These are phyloP conservation scores for Metaphire vulgaris DNA, from an alignment of 1,140 invertebrate species.

Conservation along the genomic window DNA sequence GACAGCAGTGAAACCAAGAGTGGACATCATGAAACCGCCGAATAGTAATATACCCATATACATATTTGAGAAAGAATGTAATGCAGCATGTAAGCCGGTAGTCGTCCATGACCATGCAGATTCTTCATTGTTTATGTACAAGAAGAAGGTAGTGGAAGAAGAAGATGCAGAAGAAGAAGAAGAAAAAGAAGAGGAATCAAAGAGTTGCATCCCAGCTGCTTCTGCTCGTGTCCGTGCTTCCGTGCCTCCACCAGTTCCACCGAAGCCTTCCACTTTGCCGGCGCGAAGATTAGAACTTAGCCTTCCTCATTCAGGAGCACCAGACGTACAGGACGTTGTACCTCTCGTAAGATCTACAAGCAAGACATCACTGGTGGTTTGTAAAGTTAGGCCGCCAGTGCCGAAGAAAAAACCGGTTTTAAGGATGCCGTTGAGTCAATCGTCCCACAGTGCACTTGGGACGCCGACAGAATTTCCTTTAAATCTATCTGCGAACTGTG, in stretches of 20 bases:
- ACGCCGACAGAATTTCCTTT: background rate
- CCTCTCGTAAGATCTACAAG: background rate
- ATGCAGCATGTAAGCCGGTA: too few species aligned
- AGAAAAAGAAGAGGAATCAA: too few species aligned
- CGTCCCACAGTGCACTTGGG: background rate
- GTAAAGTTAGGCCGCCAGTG: background rate
- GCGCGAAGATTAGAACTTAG: background rate
- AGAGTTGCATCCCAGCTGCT: background rate
- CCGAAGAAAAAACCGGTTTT: conserved; percentile 15
- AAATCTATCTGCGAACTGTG: too few species aligned
- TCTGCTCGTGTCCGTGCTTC: background rate
- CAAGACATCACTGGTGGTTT: background rate
- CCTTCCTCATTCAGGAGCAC: background rate
- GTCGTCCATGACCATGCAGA: too few species aligned
- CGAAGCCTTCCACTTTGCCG: conserved; percentile 23
- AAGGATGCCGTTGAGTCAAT: background rate
- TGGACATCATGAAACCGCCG: conserved; percentile 6
- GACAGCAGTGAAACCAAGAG: background rate
- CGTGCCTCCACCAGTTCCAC: conserved; percentile 24
- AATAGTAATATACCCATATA: background rate
- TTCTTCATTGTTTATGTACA: background rate
- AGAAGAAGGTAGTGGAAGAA: background rate
- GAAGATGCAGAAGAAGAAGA: background rate
- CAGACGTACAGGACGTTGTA: background rate
- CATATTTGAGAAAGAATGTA: conserved; percentile 12